A percentile compares a stretch with the other conserved stretches of the same genome.
phyloP scores from a whole-genome alignment of 1,140 invertebrate genomes.

The Lepidurus arcticus region DNA sequence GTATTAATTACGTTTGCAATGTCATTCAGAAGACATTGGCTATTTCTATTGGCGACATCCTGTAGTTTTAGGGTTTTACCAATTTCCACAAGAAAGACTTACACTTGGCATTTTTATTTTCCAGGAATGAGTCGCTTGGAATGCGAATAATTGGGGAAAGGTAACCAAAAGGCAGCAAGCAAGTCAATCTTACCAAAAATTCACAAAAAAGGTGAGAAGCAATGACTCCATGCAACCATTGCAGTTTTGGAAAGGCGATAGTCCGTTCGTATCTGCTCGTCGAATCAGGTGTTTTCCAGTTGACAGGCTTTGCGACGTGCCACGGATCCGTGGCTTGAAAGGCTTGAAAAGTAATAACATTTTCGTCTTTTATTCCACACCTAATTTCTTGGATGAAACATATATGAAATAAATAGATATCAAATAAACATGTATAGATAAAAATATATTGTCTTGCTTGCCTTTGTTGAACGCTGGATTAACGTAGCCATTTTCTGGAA shows the following conservation, averaged over 20 bases:
- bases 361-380: too few species aligned
- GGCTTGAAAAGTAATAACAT: too few species aligned
- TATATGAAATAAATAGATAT: too few species aligned
- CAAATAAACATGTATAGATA: too few species aligned
- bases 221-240: background rate
- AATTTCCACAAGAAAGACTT: background rate
- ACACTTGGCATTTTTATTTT: background rate
- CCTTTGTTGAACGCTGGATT: too few species aligned
- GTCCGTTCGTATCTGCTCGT: background rate
- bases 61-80: too few species aligned
- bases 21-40: too few species aligned
- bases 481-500: too few species aligned
- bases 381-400: too few species aligned
- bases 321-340: background rate
- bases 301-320: constrained; percentile 1
- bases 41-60: too few species aligned
- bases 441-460: too few species aligned
- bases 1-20: too few species aligned
- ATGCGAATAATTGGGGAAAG: background rate
- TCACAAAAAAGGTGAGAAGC: background rate
- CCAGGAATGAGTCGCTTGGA: background rate
- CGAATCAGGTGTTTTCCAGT: background rate
- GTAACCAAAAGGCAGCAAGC: background rate
- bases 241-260: background rate
- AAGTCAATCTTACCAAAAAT: background rate